Percentiles rank a stretch among this genome's conserved stretches.
phyloP scores from a whole-genome alignment of 1,140 invertebrate species.

The Lysiphlebus fabarum region DNA sequence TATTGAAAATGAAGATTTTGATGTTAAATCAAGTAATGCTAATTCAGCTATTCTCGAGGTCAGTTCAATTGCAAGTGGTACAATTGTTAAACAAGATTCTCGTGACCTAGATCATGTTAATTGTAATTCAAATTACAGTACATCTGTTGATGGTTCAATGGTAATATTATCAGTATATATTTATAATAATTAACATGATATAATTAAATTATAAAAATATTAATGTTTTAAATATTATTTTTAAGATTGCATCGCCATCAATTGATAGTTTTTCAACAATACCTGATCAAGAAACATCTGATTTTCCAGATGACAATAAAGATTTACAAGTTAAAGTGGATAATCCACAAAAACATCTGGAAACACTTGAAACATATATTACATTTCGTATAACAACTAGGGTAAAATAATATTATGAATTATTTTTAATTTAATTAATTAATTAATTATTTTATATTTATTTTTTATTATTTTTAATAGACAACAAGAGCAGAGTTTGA shows the following conservation, averaged over 20 bases:
- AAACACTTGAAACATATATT: constrained; percentile 72
- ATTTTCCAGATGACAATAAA: constrained; percentile 57
- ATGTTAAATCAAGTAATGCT: constrained; percentile 29
- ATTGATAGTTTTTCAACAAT: constrained; percentile 64
- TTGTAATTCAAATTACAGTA: constrained; percentile 50
- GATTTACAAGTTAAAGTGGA: constrained; percentile 71
- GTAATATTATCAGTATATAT: no score
- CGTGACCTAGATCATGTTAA: constrained; percentile 44
- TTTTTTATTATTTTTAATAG: constrained; percentile 41
- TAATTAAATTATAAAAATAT: no score
- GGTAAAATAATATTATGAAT: constrained; percentile 52
- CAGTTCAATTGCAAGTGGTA: constrained; percentile 42
- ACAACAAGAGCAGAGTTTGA: constrained; percentile 66
- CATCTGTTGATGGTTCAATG: constrained; percentile 52
- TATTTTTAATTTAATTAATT: no score
- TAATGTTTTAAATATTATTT: no score
- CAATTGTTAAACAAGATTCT: constrained; percentile 40
- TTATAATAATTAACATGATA: no score
- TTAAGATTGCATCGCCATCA: constrained; percentile 60
- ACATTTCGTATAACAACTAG: constrained; percentile 70
- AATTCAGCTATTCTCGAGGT: constrained; percentile 45
- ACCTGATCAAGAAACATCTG: constrained; percentile 58
- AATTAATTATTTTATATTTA: constrained; percentile 6
- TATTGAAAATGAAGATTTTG: constrained; percentile 36
- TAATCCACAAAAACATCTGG: constrained; percentile 75